These are phyloP conservation scores for Pecten maximus DNA, from an alignment of 2,888 invertebrate genomes.

Conservation along the genomic window DNA sequence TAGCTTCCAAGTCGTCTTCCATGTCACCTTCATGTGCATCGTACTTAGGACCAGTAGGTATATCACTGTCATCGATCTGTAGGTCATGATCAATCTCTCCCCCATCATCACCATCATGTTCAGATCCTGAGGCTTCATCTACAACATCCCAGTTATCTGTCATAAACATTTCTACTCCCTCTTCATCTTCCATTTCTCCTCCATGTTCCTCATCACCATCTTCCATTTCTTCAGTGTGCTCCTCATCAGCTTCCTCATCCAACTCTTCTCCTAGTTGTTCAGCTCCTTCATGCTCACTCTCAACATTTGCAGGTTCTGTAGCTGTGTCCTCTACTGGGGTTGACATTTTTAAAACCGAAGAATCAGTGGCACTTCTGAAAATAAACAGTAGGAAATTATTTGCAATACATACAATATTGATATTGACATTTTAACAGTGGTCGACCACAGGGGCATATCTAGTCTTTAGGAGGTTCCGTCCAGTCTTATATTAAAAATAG, in stretches of 20 bases:
- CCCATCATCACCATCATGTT: neutral
- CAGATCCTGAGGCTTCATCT: constrained; percentile 14
- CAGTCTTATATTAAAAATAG: too few species aligned
- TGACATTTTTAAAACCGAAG: neutral
- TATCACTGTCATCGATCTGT: neutral
- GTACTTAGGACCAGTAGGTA: constrained; percentile 2
- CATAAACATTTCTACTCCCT: constrained; percentile 19
- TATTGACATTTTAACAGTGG: too few species aligned
- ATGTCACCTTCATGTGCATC: neutral
- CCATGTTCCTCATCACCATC: constrained; percentile 7
- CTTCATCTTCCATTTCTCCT: constrained; percentile 3
- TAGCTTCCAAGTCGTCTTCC: neutral
- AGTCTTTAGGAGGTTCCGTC: too few species aligned
- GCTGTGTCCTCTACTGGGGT: neutral
- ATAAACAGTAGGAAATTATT: too few species aligned
- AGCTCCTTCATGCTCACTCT: neutral
- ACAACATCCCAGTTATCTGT: constrained; percentile 27
- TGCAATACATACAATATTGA: too few species aligned
- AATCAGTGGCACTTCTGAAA: neutral
- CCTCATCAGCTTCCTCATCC: neutral
- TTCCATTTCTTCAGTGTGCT: neutral
- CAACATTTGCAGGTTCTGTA: neutral
- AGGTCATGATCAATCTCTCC: neutral
- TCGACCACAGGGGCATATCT: too few species aligned
- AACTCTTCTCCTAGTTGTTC: too few species aligned